Evolutionary conservation across 2,888 invertebrate species (phyloP).

Genomic region (Gastracanthus pulcherrimus): DNA sequence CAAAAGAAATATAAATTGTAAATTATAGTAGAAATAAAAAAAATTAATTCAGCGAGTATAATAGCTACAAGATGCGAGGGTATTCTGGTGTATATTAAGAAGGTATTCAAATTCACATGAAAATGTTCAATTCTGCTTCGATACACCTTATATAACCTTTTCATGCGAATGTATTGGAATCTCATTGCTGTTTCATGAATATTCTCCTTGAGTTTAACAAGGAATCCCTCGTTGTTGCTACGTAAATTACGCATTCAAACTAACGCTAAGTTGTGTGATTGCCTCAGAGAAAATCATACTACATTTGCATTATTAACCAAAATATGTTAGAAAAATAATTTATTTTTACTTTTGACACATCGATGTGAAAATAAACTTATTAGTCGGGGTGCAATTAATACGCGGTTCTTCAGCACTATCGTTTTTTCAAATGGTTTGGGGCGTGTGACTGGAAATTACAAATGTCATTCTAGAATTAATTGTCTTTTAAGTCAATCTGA

Average conservation of each 20-base stretch:
- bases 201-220: slow-evolving; percentile 28
- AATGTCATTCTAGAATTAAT: no score
- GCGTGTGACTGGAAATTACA: no score
- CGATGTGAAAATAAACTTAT: no score
- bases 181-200: slow-evolving; percentile 29
- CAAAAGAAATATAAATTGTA: no score
- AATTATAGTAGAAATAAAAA: no score
- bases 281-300: slow-evolving; percentile 11
- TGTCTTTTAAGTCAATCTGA: no score
- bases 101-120: not conserved
- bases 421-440: no score
- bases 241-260: slow-evolving; percentile 32
- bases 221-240: slow-evolving; percentile 29
- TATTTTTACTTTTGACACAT: not conserved
- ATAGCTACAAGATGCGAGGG: not conserved
- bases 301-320: slow-evolving; percentile 9
- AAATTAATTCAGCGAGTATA: no score
- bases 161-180: slow-evolving; percentile 7
- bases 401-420: no score
- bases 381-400: no score
- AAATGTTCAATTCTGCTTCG: not conserved
- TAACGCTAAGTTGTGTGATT: slow-evolving; percentile 15
- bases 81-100: not conserved
- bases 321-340: not conserved
- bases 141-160: slow-evolving; percentile 15